Percentiles rank a stretch among this genome's conserved stretches.
These are phyloP conservation scores for Helarctos malayanus DNA, from an alignment of 2,797 vertebrate species.

Conservation along the genomic window DNA sequence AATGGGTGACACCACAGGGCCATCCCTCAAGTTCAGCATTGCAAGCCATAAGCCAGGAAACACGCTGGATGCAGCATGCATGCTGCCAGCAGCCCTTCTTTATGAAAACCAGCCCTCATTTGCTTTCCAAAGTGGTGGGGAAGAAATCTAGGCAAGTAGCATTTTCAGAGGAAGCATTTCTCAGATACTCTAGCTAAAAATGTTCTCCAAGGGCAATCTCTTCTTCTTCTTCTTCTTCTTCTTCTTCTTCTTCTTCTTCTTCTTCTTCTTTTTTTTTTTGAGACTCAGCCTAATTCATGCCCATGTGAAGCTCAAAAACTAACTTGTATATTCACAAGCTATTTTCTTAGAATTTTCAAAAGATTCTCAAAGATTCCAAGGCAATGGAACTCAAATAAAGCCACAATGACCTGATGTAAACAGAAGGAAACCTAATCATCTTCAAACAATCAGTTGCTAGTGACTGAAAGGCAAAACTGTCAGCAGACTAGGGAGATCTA, in stretches of 20 bases:
- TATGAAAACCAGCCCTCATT: not conserved
- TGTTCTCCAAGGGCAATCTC: not conserved
- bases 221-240: too few relatives aligned
- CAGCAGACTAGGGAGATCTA: not conserved
- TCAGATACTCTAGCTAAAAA: not conserved
- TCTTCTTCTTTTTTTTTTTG: not conserved
- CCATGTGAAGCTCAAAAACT: not conserved
- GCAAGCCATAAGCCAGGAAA: not conserved
- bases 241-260: not conserved
- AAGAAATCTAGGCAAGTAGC: not conserved
- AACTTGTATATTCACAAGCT: not conserved
- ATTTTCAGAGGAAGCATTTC: not conserved
- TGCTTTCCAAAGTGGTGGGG: not conserved
- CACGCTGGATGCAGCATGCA: not conserved
- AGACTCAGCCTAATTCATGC: not conserved
- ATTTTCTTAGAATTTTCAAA: slow-evolving; percentile 24
- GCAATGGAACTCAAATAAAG: not conserved
- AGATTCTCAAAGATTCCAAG: not conserved
- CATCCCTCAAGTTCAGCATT: not conserved
- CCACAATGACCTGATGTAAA: not conserved
- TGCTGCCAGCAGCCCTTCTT: rapidly evolving
- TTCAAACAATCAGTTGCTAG: not conserved
- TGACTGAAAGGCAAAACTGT: not conserved
- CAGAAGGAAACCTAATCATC: not conserved
- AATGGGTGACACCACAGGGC: not conserved